These are phyloP conservation scores for Leguminivora glycinivorella DNA, from an alignment of 1,140 invertebrate species.

Conservation along the genomic window DNA sequence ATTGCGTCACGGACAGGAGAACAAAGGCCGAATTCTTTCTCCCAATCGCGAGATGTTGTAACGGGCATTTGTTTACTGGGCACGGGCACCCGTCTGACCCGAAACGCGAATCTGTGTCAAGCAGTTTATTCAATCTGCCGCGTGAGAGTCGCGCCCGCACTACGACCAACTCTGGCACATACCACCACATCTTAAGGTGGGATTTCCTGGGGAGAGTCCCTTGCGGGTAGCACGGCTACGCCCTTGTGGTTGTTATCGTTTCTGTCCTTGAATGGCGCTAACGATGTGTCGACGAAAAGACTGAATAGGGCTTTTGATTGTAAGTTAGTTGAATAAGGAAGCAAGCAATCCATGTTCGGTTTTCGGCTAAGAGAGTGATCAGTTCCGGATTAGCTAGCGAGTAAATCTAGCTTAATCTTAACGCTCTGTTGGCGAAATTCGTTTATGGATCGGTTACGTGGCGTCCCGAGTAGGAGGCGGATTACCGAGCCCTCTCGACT, in stretches of 20 bases:
- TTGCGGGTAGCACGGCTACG: conserved; percentile 41
- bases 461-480: conserved; percentile 50
- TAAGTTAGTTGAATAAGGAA: not conserved
- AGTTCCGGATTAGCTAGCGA: not conserved
- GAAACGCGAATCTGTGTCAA: conserved; percentile 77
- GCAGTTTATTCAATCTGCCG: conserved; percentile 77
- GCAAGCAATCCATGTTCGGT: not conserved
- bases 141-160: conserved; percentile 43
- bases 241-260: conserved; percentile 56
- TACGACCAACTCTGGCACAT: conserved; percentile 40
- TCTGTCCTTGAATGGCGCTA: conserved; percentile 67
- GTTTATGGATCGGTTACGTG: conserved; percentile 58
- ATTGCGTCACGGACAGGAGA: conserved; percentile 21
- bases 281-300: conserved; percentile 44
- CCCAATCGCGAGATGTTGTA: conserved; percentile 58
- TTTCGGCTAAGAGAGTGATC: conserved; percentile 6
- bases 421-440: conserved; percentile 52
- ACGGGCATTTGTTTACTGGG: conserved; percentile 66
- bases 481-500: conserved; percentile 52
- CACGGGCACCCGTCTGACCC: conserved; percentile 68
- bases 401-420: conserved; percentile 46
- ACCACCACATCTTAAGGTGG: conserved; percentile 33
- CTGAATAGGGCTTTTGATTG: conserved; percentile 4
- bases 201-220: conserved; percentile 29
- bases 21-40: conserved; percentile 46